phyloP scores from a whole-genome alignment of 2,888 invertebrate species.

The Latheticus oryzae region DNA sequence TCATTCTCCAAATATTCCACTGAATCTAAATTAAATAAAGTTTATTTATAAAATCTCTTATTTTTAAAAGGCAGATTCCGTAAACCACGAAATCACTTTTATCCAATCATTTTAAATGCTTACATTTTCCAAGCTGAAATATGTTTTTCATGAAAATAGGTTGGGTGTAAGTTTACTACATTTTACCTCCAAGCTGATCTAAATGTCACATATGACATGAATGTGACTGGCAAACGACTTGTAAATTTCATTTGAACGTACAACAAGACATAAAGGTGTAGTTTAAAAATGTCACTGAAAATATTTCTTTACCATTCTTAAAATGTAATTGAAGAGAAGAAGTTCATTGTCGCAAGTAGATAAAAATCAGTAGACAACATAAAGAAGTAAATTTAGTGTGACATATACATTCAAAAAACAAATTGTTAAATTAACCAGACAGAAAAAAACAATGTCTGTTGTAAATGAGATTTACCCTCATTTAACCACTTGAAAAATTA shows the following conservation, averaged over 20 bases:
- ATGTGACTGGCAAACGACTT: conserved; percentile 43
- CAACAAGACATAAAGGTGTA: conserved; percentile 41
- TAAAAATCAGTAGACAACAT: conserved; percentile 24
- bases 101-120: conserved; percentile 41
- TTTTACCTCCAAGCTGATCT: conserved; percentile 36
- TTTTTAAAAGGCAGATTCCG: conserved; percentile 37
- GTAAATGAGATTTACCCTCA: conserved; percentile 1
- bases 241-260: conserved; percentile 39
- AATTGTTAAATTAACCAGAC: conserved; percentile 9
- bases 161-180: conserved; percentile 28
- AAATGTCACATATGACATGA: conserved; percentile 45
- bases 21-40: conserved; percentile 21
- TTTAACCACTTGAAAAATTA: too few relatives aligned
- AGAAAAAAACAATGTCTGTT: conserved; percentile 13
- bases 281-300: too few relatives aligned
- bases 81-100: conserved; percentile 54
- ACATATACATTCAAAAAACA: conserved; percentile 14
- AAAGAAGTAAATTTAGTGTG: conserved; percentile 23
- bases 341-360: conserved; percentile 3
- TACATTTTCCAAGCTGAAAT: conserved; percentile 14
- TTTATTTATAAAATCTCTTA: conserved; percentile 34
- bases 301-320: too few relatives aligned
- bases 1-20: conserved; percentile 14
- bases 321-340: background rate
- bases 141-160: conserved; percentile 40